Conservation (phyloP, 2,888 invertebrate genomes). For the Sarcophaga carnaria region DNA sequence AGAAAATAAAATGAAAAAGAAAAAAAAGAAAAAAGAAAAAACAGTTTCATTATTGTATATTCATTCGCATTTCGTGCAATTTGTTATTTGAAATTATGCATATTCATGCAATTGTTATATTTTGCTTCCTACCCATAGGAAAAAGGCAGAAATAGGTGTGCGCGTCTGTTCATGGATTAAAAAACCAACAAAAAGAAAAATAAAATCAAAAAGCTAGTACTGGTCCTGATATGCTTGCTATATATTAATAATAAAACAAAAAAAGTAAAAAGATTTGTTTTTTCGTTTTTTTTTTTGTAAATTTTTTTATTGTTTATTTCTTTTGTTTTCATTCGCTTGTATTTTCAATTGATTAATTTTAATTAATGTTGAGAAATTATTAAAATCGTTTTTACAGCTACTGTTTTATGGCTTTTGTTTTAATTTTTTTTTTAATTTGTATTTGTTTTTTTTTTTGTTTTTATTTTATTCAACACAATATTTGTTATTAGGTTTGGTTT, state of each 20-base stretch:
- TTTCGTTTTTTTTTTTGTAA: conserved; percentile 3
- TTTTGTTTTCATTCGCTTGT: conserved; percentile 32
- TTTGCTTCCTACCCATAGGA: conserved; percentile 53
- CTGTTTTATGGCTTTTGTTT: conserved; percentile 13
- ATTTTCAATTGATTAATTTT: conserved; percentile 62
- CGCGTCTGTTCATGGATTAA: conserved; percentile 10
- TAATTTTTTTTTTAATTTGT: conserved; percentile 21
- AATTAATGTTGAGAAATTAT: conserved; percentile 62
- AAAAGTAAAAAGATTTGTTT: neutral
- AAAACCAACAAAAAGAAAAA: neutral
- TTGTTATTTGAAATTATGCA: conserved; percentile 59
- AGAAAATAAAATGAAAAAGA: no score
- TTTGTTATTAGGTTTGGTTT: no score
- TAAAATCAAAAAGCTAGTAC: neutral
- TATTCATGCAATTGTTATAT: conserved; percentile 58
- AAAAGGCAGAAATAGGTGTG: neutral
- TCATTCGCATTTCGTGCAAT: conserved; percentile 63
- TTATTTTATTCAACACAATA: neutral
- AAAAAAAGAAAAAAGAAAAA: neutral
- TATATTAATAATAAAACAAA: neutral
- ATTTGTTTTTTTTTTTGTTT: neutral
- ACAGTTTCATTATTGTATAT: conserved; percentile 29
- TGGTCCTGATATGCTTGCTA: neutral
- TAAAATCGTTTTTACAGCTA: conserved; percentile 31
- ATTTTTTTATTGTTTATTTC: conserved; percentile 56